These are phyloP conservation scores for Sebastes jordani DNA, from an alignment of 2,797 vertebrate genomes.

Conservation along the genomic window DNA sequence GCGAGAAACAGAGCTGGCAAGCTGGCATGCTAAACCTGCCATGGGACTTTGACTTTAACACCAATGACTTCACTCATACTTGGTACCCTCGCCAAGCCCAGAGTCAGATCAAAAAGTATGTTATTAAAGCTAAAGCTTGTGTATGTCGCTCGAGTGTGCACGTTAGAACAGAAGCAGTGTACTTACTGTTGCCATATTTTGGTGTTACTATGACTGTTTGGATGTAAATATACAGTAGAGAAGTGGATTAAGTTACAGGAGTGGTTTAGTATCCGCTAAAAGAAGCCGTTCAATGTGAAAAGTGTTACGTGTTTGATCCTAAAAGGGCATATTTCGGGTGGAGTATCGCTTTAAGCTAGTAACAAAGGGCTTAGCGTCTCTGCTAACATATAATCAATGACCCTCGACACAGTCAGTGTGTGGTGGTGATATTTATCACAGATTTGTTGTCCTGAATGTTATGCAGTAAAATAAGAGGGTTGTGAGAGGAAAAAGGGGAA, in stretches of 20 bases:
- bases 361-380: conserved; percentile 12
- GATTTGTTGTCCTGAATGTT: neutral
- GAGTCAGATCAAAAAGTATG: neutral
- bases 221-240: neutral
- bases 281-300: neutral
- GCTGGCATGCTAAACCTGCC: neutral
- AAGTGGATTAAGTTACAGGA: conserved; percentile 1
- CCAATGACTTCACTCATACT: neutral
- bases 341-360: neutral
- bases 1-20: neutral
- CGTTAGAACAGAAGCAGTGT: neutral
- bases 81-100: neutral
- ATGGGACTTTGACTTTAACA: conserved; percentile 34
- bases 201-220: neutral
- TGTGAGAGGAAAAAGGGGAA: neutral
- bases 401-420: neutral
- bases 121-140: neutral
- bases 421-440: neutral
- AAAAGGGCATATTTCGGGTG: neutral
- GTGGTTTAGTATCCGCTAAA: conserved; percentile 4
- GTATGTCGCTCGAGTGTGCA: neutral
- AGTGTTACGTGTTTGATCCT: neutral
- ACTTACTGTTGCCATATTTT: neutral
- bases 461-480: neutral
- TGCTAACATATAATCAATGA: conserved; percentile 16